Percentiles rank a stretch among this genome's conserved stretches.
Conservation (phyloP, 2,113 vertebrate species). For the Oriolus oriolus region DNA sequence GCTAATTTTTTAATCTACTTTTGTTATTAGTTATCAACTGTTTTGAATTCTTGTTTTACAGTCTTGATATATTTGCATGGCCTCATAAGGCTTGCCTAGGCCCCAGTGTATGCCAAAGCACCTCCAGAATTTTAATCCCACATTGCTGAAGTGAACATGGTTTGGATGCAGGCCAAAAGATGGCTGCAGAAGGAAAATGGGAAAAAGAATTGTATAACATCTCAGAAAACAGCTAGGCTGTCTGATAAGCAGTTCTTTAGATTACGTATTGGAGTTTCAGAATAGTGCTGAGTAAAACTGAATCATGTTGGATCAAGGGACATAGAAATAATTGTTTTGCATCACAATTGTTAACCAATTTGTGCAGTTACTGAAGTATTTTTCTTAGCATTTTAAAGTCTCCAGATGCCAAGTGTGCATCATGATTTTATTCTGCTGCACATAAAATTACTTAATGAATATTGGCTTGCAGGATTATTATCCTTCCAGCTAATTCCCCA, state of each 20-base stretch:
- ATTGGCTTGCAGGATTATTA: constrained; percentile 49
- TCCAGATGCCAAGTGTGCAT: constrained; percentile 4
- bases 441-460: constrained; percentile 62
- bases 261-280: neutral
- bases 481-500: constrained; percentile 37
- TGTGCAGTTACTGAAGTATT: constrained; percentile 14
- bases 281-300: neutral
- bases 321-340: neutral
- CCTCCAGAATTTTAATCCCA: neutral
- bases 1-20: neutral
- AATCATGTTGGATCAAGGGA: neutral
- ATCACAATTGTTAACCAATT: neutral
- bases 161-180: neutral
- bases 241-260: neutral
- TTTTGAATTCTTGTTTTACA: neutral
- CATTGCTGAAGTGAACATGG: neutral
- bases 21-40: neutral
- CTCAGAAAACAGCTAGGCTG: neutral
- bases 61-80: neutral
- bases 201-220: neutral
- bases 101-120: neutral
- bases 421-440: constrained; percentile 16
- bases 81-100: neutral
- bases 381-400: constrained; percentile 20
- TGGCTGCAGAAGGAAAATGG: neutral